A percentile compares a stretch with the other conserved stretches of the same genome.
phyloP scores from a whole-genome alignment of 1,140 invertebrate genomes.

The Drosophila leontia region DNA sequence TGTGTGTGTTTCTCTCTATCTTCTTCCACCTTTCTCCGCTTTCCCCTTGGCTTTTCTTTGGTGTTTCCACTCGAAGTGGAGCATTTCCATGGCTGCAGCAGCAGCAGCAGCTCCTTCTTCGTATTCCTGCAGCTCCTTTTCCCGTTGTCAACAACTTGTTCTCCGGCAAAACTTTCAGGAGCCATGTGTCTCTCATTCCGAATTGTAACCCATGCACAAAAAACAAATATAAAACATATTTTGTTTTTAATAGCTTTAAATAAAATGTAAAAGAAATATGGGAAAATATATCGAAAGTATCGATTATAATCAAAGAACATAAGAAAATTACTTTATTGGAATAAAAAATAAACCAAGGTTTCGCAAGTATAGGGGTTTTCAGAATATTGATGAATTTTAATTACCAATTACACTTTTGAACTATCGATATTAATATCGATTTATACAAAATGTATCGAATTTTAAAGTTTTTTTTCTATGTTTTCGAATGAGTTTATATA shows the following conservation, averaged over 20 bases:
- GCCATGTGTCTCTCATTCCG: constrained; percentile 10
- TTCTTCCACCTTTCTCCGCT: background rate
- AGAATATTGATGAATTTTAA: no score
- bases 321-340: no score
- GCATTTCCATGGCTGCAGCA: constrained; percentile 14
- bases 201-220: background rate
- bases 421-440: background rate
- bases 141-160: constrained; percentile 71
- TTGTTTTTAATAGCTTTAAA: background rate
- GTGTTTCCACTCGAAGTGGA: constrained; percentile 17
- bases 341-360: no score
- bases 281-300: background rate
- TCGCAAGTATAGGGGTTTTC: no score
- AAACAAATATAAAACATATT: background rate
- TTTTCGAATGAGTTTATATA: no score
- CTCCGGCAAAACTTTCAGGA: constrained; percentile 24
- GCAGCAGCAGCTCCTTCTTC: constrained; percentile 3
- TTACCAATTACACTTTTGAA: no score
- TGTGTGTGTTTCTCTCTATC: constrained; percentile 11
- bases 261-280: background rate
- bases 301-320: background rate
- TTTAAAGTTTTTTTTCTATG: no score
- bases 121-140: constrained; percentile 39
- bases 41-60: constrained; percentile 1
- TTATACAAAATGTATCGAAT: background rate